Evolutionary conservation across 2,797 vertebrate species (phyloP), one percentile per base, ranked within the genome.

Genomic region (Otus scops): DNA sequence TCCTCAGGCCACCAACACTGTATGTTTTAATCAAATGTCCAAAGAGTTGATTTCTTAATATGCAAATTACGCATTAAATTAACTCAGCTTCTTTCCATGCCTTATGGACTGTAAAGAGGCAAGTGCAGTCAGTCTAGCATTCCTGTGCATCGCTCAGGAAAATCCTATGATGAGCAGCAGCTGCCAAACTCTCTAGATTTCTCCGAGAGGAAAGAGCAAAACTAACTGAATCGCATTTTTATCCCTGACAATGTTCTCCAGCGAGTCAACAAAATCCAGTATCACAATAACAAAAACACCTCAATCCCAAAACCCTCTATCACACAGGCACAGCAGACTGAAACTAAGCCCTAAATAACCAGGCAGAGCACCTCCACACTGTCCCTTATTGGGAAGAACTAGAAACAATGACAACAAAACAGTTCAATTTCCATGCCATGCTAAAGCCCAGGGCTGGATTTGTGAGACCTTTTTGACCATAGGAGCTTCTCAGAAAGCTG

Each of bases 21-120:
- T 4, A 41, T 60, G 36, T 75, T 93, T 93, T 93, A 95, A 92
- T 71, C 84, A 95, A 93, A 91, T 41, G 78, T 54, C 91, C 92
- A 88, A 76, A 74, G 68, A 22, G n/a, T 7, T 83, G 64, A 93
- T 56, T 82, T 89, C 70, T 70, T 93, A 30, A 94, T 88, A 95
- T 53, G 71, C 38, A 93, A 93, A 88, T 74, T 79, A 88, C 1
- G 1, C 48, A 51, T 8, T 57, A 56, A 79, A 82, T 68, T 82
- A 85, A 53, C 14, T 93, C n/a, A 53, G 23, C 41, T 87, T 73
- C 45, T 87, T 94, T 70, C 51, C 60, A 68, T 26, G 48, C 21
- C 43, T 63, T 69, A 77, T 54, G 11, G 71, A 85, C 60, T 64
- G 39, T 1, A 24, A n/a, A 68, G 24, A 88, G 48, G 34, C 26